Evolutionary conservation across 2,113 vertebrate species (phyloP).

Genomic region (Anarhynchus alexandrinus): DNA sequence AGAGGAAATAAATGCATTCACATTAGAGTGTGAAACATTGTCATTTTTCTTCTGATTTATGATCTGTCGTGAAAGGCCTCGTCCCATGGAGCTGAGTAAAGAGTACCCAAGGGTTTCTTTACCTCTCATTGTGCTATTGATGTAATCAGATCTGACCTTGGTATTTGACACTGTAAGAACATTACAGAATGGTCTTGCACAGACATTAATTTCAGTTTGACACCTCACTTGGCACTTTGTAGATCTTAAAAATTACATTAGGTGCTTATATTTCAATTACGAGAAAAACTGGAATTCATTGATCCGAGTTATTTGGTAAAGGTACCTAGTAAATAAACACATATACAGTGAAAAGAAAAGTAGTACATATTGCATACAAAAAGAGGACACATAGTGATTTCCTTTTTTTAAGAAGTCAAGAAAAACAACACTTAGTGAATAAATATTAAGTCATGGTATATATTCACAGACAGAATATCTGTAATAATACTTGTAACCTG

Average conservation of each 20-base stretch:
- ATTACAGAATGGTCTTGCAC: not conserved
- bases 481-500: not conserved
- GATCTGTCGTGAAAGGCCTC: not conserved
- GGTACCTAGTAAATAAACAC: not conserved
- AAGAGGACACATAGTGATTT: not conserved
- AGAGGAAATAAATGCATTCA: not conserved
- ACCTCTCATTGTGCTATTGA: not conserved
- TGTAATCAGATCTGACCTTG: not conserved
- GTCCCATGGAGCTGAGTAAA: not conserved
- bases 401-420: not conserved
- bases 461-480: not conserved
- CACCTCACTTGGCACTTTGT: not conserved
- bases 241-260: not conserved
- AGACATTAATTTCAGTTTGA: conserved; percentile 3
- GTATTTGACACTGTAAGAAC: not conserved
- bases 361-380: not conserved
- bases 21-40: not conserved
- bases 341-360: not conserved
- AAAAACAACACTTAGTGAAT: not conserved
- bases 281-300: not conserved
- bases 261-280: not conserved
- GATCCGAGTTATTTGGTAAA: not conserved
- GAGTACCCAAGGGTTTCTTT: not conserved
- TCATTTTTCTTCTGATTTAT: not conserved
- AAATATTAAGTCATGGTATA: not conserved